Percentiles rank a stretch among this genome's conserved stretches.
Evolutionary conservation across 2,888 invertebrate genomes (phyloP).

Genomic region (Machimus atricapillus): DNA sequence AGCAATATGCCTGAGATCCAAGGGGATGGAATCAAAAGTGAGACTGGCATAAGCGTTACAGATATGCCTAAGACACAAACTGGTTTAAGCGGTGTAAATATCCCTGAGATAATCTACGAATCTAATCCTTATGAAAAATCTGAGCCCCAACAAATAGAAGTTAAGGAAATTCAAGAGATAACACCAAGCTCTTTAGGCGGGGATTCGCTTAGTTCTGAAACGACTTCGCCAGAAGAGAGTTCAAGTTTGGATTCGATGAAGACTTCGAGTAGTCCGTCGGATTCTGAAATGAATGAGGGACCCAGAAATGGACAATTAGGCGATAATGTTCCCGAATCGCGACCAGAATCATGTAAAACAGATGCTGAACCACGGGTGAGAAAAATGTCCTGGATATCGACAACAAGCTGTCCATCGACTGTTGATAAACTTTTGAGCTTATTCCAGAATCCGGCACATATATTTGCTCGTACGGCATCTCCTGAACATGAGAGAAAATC

Average conservation of each 20-base stretch:
- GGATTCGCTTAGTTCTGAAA: neutral
- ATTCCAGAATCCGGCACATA: constrained; percentile 70
- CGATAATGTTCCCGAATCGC: neutral
- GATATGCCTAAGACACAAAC: neutral
- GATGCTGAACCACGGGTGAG: constrained; percentile 63
- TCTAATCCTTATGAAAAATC: neutral
- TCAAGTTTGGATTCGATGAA: neutral
- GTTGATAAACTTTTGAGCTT: constrained; percentile 71
- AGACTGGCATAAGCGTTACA: neutral
- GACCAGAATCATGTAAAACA: neutral
- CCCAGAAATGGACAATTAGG: neutral
- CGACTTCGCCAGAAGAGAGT: neutral
- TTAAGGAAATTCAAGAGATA: neutral
- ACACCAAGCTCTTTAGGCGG: neutral
- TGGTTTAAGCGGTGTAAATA: neutral
- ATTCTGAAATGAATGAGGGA: neutral
- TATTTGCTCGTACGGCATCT: constrained; percentile 66
- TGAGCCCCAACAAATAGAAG: neutral
- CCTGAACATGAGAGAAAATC: constrained; percentile 50
- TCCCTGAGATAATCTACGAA: neutral
- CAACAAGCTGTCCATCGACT: constrained; percentile 64
- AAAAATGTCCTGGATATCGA: constrained; percentile 70
- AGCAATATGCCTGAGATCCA: neutral
- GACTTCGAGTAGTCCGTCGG: neutral
- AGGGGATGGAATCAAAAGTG: neutral